phyloP scores from a whole-genome alignment of 2,888 invertebrate genomes.

The Mythimna vitellina region DNA sequence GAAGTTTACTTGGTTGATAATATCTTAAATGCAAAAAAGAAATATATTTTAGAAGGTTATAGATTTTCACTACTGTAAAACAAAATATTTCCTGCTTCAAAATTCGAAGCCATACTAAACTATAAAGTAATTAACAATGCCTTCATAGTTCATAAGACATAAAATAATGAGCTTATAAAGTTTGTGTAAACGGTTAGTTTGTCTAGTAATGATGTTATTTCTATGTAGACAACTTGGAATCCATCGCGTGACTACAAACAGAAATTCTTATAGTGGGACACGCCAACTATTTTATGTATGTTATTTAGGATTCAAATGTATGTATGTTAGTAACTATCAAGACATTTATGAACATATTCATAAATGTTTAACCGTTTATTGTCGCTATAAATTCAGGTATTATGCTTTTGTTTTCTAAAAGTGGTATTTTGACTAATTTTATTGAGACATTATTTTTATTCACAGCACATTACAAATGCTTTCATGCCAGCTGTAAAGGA shows the following conservation, averaged over 20 bases:
- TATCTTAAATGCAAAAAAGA: too few species aligned
- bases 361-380: slow-evolving; percentile 60
- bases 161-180: slow-evolving; percentile 59
- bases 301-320: slow-evolving; percentile 67
- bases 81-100: slow-evolving; percentile 10
- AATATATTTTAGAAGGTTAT: too few species aligned
- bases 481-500: slow-evolving; percentile 23
- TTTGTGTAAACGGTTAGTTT: slow-evolving; percentile 63
- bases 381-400: slow-evolving; percentile 59
- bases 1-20: too few species aligned
- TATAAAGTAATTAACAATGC: slow-evolving; percentile 42
- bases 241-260: slow-evolving; percentile 82
- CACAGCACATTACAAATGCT: slow-evolving; percentile 24
- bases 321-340: slow-evolving; percentile 56
- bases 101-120: slow-evolving; percentile 23
- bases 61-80: background rate
- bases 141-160: slow-evolving; percentile 36
- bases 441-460: slow-evolving; percentile 60
- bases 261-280: slow-evolving; percentile 80
- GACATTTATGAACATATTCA: slow-evolving; percentile 64
- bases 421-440: slow-evolving; percentile 56
- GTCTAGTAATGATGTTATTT: slow-evolving; percentile 75
- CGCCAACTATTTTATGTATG: slow-evolving; percentile 74
- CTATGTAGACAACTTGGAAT: slow-evolving; percentile 79
- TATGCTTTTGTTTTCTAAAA: slow-evolving; percentile 47